phyloP scores from a whole-genome alignment of 1,140 invertebrate species.

The Aleiodes sp. region DNA sequence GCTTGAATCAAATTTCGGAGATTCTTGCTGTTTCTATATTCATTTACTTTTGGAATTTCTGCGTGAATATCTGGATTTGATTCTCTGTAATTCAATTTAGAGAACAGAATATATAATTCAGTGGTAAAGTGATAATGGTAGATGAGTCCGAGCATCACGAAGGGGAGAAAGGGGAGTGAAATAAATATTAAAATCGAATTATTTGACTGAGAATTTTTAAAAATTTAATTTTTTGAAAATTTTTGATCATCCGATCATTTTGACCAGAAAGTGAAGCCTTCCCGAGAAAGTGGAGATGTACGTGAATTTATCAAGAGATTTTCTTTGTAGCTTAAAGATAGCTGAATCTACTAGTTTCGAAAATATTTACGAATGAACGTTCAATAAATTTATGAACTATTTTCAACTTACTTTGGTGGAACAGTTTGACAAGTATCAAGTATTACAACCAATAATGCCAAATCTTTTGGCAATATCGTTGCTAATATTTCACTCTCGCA shows the following conservation, averaged over 20 bases:
- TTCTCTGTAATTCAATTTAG: constrained; percentile 42
- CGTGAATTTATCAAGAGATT: no score
- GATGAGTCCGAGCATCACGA: background rate
- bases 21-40: constrained; percentile 52
- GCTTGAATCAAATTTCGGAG: constrained; percentile 55
- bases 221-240: no score
- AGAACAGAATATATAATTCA: no score
- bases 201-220: no score
- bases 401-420: constrained; percentile 45
- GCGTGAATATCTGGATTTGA: constrained; percentile 51
- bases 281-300: no score
- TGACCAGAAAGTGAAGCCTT: background rate
- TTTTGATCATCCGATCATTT: no score
- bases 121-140: no score
- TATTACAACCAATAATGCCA: constrained; percentile 54
- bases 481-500: constrained; percentile 56
- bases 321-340: background rate
- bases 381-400: background rate
- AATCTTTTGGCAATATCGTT: constrained; percentile 49
- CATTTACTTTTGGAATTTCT: constrained; percentile 50
- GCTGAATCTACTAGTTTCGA: no score
- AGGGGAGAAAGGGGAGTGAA: no score
- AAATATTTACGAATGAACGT: no score
- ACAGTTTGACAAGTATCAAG: constrained; percentile 59
- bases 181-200: no score